Conservation (phyloP, 2,888 invertebrate genomes). For the Cacoxenus indagator region DNA sequence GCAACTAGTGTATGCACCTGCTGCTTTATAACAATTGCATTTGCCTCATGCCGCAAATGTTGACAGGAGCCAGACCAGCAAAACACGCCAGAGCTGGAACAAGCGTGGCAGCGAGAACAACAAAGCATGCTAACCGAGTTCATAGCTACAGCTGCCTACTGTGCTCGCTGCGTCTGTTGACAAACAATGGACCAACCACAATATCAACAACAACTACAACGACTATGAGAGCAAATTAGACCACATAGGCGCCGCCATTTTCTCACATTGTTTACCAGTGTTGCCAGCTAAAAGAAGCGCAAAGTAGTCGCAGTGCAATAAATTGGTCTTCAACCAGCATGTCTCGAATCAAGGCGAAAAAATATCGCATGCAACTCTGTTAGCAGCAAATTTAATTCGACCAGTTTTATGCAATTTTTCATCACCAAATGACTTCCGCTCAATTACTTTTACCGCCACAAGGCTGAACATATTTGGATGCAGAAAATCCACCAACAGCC, state of each 20-base stretch:
- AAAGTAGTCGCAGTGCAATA: too few relatives aligned
- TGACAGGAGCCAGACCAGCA: neutral
- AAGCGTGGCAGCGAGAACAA: neutral
- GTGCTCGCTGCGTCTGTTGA: neutral
- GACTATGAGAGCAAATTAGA: neutral
- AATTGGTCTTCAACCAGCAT: too few relatives aligned
- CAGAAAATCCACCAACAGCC: neutral
- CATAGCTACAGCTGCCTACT: neutral
- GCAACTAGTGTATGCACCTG: neutral
- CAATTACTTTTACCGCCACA: neutral
- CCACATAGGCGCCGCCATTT: neutral
- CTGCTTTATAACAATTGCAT: slow-evolving; percentile 7
- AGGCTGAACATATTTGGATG: neutral
- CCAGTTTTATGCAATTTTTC: too few relatives aligned
- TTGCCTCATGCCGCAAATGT: neutral
- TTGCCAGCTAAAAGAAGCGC: too few relatives aligned
- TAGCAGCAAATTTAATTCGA: too few relatives aligned
- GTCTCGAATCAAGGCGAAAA: too few relatives aligned
- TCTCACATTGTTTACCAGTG: too few relatives aligned
- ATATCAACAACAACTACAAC: neutral
- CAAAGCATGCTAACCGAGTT: neutral
- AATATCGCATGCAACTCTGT: too few relatives aligned
- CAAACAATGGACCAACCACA: slow-evolving; percentile 30
- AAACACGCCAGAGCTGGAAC: neutral
- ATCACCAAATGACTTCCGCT: too few relatives aligned